Conservation (phyloP, 2,797 vertebrate species). For the Lindbergichthys nudifrons region DNA sequence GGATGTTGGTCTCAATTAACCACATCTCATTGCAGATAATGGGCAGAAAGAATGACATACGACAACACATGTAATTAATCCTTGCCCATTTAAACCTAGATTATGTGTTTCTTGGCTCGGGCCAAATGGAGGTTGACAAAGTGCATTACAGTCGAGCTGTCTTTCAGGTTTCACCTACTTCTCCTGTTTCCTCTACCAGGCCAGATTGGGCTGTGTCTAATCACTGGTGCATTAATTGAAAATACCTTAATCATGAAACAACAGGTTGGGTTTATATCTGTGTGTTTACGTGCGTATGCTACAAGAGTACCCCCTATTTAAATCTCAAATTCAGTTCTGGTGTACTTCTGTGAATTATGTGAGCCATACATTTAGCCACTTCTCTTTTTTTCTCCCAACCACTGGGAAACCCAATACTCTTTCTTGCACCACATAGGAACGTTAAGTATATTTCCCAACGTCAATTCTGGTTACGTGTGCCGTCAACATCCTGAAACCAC, state of each 20-base stretch:
- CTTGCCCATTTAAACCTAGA: constrained; percentile 1
- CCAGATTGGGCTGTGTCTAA: constrained; percentile 68
- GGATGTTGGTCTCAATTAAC: not conserved
- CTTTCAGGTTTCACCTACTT: constrained; percentile 38
- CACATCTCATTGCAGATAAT: not conserved
- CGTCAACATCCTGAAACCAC: constrained; percentile 43
- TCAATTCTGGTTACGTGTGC: constrained; percentile 59
- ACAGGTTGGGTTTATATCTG: constrained; percentile 36
- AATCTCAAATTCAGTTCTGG: not conserved
- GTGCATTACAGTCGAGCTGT: constrained; percentile 32
- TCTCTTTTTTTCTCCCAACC: constrained; percentile 25
- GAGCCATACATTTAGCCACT: constrained; percentile 1
- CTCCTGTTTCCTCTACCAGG: constrained; percentile 17
- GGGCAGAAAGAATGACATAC: not conserved
- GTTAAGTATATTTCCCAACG: constrained; percentile 56
- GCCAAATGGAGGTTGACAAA: constrained; percentile 40
- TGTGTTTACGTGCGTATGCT: not conserved
- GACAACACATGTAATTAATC: not conserved
- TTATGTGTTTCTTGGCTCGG: constrained; percentile 28
- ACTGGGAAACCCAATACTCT: constrained; percentile 52
- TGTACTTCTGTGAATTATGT: not conserved
- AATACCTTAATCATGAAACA: constrained; percentile 68
- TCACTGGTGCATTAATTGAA: constrained; percentile 63
- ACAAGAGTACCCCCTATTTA: not conserved
- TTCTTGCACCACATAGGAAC: constrained; percentile 30